Base-by-base conservation (phyloP, 1,140 invertebrate species). In the Drosophila chauvacae region DNA sequence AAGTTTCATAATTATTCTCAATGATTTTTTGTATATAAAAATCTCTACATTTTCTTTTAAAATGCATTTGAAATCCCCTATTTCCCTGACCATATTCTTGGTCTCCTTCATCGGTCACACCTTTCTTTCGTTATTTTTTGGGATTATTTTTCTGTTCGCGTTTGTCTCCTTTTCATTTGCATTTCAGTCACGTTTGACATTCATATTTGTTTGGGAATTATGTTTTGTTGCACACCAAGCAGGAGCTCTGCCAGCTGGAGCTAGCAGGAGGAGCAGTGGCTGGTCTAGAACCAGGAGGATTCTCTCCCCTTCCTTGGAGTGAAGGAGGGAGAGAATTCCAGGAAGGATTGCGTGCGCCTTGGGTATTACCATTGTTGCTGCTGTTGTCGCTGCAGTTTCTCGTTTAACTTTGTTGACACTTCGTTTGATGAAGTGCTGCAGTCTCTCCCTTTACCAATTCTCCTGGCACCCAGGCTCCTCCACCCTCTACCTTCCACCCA, bases 121-220 rank as follows among this genome's bases (percentile, higher is more conserved):
- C 18, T 47, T 39, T 14, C 39, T 18, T 55, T 42, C n/a, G 2
- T 10, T 42, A n/a, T 55, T 53, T 58, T 51, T 75, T 47, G 14
- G 57, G 42, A 57, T 58, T 59, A 51, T 62, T 59, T 55, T 51
- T 39, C 60, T 42, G 28, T 35, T 51, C 28, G 48, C 33, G 20
- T 30, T 39, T 39, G 66, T 51, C 35, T 28, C 44, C 44, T 65
- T 69, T 84, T 48, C 69, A 73, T 69, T 78, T 79, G 66, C 68
- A 87, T 82, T 87, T 87, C 83, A 82, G 83, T 87, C 83, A 87
- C 83, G 83, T 87, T 80, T 87, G 83, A 87, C 76, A 82, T 87
- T 87, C 79, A 87, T 82, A 85, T 86, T 81, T 85, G 74, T 85
- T 81, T 81, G 64, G 69, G 83, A 86, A 85, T 85, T 86, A 85